Evolutionary conservation across 2,888 invertebrate species (phyloP), one percentile per base, ranked within the genome.

Genomic region (Aporophyla nigra): DNA sequence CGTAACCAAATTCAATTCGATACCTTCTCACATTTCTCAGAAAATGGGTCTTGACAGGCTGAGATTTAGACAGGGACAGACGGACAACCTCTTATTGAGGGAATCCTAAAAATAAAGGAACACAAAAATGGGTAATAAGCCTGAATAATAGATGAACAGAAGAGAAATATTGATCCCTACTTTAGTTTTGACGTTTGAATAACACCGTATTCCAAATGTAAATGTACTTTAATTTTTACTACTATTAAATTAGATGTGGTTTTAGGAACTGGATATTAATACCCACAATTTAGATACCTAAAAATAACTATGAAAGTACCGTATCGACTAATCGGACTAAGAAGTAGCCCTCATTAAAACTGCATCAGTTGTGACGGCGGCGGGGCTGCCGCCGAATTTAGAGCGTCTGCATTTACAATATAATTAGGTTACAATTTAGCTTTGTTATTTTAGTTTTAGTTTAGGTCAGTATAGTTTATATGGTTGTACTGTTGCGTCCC

Each of bases 331-430:
- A 71, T 56, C 51, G 6, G 21, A 62, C 27, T 71, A 51, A 74
- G 59, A 65, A 74, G 40, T 49, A 6, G 3, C 5, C 7, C 27
- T 71, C 66, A 54, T 80, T 80, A 80, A 75, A 71, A 58, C 58
- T 80, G 66, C 70, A 74, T 58, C 46, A 58, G 62, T 27, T 51
- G 43, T 69, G 80, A 80, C 59, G 43, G 46, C 59, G 43, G 46
- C 43, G 21, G n/a, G 21, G n/a, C 5, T 40, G 24, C 67, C 46
- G 62, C 10, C 16, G 10, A 80, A 80, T 71, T 71, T n/a, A 63
- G 70, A 70, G 6, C 66, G 59, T 56, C 56, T 56, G 74, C 53
- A 49, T 62, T 62, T 54, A 62, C 43, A 24, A 51, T 21, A 54
- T 21, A 68, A 69, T 65, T 69, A n/a, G 49, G 33, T 62, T 62